A percentile compares a stretch with the other conserved stretches of the same genome.
phyloP scores from a whole-genome alignment of 2,888 invertebrate species.

The Sclerodermus sp. region DNA sequence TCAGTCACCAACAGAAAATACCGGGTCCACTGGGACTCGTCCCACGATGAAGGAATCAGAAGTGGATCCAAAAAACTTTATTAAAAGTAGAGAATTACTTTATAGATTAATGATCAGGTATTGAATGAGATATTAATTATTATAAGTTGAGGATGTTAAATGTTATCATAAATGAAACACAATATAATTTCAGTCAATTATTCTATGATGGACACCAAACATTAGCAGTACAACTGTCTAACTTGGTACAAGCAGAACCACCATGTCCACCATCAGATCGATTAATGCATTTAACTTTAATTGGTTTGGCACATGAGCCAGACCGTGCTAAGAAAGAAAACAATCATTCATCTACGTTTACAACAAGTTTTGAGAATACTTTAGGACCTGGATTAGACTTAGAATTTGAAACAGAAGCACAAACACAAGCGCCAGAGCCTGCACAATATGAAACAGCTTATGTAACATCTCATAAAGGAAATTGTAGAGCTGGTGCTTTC shows the following conservation, averaged over 20 bases:
- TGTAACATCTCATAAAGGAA: constrained; percentile 96
- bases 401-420: constrained; percentile 95
- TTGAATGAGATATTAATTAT: no score
- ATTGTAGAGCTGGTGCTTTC: constrained; percentile 94
- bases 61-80: constrained; percentile 73
- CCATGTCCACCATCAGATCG: constrained; percentile 96
- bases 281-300: constrained; percentile 80
- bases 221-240: constrained; percentile 83
- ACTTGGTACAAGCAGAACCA: constrained; percentile 85
- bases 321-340: constrained; percentile 66
- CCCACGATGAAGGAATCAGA: constrained; percentile 58
- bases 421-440: constrained; percentile 91
- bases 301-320: constrained; percentile 84
- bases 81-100: constrained; percentile 85
- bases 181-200: constrained; percentile 74
- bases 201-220: constrained; percentile 96
- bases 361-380: constrained; percentile 65
- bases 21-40: constrained; percentile 4
- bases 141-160: no score
- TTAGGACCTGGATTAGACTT: constrained; percentile 80
- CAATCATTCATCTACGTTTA: constrained; percentile 62
- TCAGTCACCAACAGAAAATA: constrained; percentile 26
- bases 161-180: neutral
- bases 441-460: constrained; percentile 98
- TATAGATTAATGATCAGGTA: constrained; percentile 95